A percentile compares a stretch with the other conserved stretches of the same genome.
Evolutionary conservation across 2,113 vertebrate species (phyloP).

Genomic region (Ancistrus triradiatus): DNA sequence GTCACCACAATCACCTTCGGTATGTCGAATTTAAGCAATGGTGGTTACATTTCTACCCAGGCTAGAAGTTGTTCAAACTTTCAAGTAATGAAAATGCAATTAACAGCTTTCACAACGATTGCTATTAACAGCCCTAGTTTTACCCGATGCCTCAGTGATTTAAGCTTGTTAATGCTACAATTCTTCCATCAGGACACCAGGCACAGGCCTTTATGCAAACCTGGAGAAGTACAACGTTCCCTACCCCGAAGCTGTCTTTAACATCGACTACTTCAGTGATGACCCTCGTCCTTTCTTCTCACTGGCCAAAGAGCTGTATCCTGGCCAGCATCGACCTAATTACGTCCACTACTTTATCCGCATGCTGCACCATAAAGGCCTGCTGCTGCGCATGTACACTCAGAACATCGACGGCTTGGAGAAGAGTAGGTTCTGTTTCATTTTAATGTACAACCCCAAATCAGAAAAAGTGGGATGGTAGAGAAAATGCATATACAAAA

Average conservation of each 20-base stretch:
- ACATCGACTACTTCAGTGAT: constrained; percentile 70
- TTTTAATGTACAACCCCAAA: too few species aligned
- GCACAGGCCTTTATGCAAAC: constrained; percentile 72
- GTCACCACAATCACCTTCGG: too few species aligned
- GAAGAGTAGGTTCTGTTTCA: constrained; percentile 60
- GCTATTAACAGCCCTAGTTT: too few species aligned
- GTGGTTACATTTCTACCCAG: too few species aligned
- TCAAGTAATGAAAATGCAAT: too few species aligned
- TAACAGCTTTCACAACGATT: too few species aligned
- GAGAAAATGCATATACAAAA: too few species aligned
- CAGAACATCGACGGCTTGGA: constrained; percentile 80
- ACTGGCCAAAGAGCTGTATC: constrained; percentile 66
- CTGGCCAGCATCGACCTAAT: constrained; percentile 65
- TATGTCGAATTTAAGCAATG: too few species aligned
- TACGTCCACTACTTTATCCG: constrained; percentile 62
- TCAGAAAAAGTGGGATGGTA: too few species aligned
- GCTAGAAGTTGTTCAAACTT: too few species aligned
- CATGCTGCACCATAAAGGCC: constrained; percentile 71
- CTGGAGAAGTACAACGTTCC: constrained; percentile 69
- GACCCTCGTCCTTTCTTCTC: constrained; percentile 70
- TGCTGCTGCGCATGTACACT: constrained; percentile 74
- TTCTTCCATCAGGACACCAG: constrained; percentile 61
- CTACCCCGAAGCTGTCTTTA: constrained; percentile 71
- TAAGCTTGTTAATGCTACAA: too few species aligned
- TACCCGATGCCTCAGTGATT: too few species aligned